Evolutionary conservation across 2,113 vertebrate species (phyloP).

Genomic region (Coregonus clupeaformis): DNA sequence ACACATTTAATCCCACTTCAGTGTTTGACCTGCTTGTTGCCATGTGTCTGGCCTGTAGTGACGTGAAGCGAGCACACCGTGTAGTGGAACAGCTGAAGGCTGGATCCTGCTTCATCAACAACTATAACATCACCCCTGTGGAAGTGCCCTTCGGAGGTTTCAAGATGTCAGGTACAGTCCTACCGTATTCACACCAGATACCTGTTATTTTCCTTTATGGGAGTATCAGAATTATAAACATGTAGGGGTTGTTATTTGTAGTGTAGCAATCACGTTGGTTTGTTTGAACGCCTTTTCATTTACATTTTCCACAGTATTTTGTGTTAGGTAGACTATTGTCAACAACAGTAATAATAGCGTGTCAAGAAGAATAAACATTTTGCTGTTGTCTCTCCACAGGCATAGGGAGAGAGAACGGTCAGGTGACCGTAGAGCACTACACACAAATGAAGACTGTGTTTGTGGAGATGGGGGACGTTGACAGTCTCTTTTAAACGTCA

Average conservation of each 20-base stretch:
- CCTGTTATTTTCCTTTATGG: no score
- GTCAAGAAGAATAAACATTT: background rate
- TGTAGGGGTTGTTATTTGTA: background rate
- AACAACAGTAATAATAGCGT: background rate
- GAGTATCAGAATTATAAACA: background rate
- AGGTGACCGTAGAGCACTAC: conserved; percentile 87
- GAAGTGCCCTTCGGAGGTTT: conserved; percentile 96
- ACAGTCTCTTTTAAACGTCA: conserved; percentile 81
- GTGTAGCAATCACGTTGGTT: no score
- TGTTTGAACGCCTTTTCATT: background rate
- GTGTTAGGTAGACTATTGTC: background rate
- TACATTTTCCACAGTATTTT: background rate
- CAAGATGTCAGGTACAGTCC: conserved; percentile 87
- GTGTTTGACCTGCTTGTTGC: background rate
- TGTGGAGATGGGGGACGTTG: conserved; percentile 94
- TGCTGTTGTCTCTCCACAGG: conserved; percentile 69
- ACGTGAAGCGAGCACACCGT: conserved; percentile 88
- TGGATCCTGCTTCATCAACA: conserved; percentile 95
- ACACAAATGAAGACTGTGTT: conserved; percentile 93
- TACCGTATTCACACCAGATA: background rate
- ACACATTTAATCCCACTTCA: background rate
- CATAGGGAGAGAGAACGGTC: conserved; percentile 93
- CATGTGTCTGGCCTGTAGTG: conserved; percentile 68
- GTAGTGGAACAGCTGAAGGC: conserved; percentile 87
- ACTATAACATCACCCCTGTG: conserved; percentile 92